Conservation (phyloP, 2,797 vertebrate genomes). For the Spondyliosoma cantharus region DNA sequence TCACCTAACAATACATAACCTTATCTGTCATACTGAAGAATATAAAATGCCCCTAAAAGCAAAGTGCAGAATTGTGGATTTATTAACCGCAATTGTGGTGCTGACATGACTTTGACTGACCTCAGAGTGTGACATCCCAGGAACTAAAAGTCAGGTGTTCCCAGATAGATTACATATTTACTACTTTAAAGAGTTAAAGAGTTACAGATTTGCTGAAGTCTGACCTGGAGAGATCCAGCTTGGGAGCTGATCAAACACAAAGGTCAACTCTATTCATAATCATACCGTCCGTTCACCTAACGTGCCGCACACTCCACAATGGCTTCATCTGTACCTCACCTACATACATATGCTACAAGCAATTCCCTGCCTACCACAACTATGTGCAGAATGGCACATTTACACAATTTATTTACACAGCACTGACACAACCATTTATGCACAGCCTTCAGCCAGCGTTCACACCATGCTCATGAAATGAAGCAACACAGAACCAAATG, state of each 20-base stretch:
- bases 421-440: constrained; percentile 41
- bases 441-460: constrained; percentile 34
- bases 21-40: no score
- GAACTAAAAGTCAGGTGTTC: neutral
- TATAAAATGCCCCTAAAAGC: no score
- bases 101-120: neutral
- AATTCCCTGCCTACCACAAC: constrained; percentile 51
- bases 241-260: neutral
- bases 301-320: constrained; percentile 35
- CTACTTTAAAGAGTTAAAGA: neutral
- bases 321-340: constrained; percentile 47
- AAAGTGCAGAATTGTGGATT: no score
- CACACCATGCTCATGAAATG: constrained; percentile 26
- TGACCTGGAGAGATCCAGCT: neutral
- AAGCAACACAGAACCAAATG: constrained; percentile 1
- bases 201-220: neutral
- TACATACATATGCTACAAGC: constrained; percentile 36
- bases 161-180: constrained; percentile 8
- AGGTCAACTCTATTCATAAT: constrained; percentile 10
- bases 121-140: constrained; percentile 1
- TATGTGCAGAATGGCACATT: constrained; percentile 41
- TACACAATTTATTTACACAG: constrained; percentile 48
- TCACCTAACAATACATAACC: no score
- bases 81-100: no score
- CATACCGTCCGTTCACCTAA: constrained; percentile 16